These are phyloP conservation scores for Panagrolaimus sp. DNA, from an alignment of 1,140 invertebrate species.

Conservation along the genomic window DNA sequence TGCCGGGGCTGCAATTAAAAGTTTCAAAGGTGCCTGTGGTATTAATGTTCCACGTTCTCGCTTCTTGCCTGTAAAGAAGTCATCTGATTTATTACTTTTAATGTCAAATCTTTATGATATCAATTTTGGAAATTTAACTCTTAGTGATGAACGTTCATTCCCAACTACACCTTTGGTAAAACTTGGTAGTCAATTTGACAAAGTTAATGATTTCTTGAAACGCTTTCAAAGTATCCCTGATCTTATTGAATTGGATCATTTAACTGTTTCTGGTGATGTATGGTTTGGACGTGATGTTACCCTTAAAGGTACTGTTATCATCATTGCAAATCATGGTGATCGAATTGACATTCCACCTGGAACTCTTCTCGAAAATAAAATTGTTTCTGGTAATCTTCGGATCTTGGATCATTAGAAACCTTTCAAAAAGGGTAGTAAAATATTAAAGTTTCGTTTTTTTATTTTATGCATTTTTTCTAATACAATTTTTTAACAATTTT, in stretches of 20 bases:
- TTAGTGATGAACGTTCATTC: conserved; percentile 87
- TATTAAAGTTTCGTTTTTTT: no score
- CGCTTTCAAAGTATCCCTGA: conserved; percentile 94
- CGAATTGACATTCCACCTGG: conserved; percentile 97
- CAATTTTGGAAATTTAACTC: conserved; percentile 79
- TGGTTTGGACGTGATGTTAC: conserved; percentile 91
- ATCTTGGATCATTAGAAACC: conserved; percentile 83
- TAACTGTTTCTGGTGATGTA: conserved; percentile 97
- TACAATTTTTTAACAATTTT: no score
- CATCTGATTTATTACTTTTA: conserved; percentile 88
- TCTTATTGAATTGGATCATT: conserved; percentile 90
- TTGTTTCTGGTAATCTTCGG: conserved; percentile 94
- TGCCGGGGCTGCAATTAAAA: conserved; percentile 96
- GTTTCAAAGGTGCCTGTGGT: conserved; percentile 79
- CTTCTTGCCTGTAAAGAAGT: conserved; percentile 98
- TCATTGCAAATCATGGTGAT: conserved; percentile 98
- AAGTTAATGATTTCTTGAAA: conserved; percentile 85
- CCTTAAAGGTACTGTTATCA: conserved; percentile 95
- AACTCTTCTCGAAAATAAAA: conserved; percentile 94
- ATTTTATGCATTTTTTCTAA: no score
- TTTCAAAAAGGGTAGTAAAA: no score
- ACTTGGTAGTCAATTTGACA: conserved; percentile 68
- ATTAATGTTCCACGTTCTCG: conserved; percentile 91
- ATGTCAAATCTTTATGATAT: conserved; percentile 95
- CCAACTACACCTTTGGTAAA: conserved; percentile 91